Base-by-base conservation (phyloP, 2,888 invertebrate species). In the Cistogaster globosa region DNA sequence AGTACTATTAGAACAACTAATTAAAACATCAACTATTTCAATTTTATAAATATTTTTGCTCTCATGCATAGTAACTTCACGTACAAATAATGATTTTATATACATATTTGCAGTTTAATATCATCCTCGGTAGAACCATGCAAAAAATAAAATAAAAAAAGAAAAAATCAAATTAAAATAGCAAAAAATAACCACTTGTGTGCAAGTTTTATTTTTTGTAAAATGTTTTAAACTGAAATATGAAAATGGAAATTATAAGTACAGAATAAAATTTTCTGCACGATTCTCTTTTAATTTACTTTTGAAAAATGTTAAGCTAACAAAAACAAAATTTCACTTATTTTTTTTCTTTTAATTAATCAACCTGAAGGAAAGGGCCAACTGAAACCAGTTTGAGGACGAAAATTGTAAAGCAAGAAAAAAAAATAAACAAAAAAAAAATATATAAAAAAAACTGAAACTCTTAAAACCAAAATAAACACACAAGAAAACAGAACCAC, bases 311-410 rank as follows among this genome's bases (percentile, higher is more conserved):
- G 16, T 45, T 22, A 38, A 57, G n/a, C n/a, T 42, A 42, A 32
- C 32, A 32, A 63, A 68, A 82, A 26, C 4, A 26, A 58, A 82
- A 75, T 85, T 85, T 85, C 82, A 85, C 78, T 85, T 82, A 42
- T 51, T 74, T 26, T 42, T 72, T 67, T 58, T 32, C 63, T 67
- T 58, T 80, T 78, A 75, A 82, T 85, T 82, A 82, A 85, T 79
- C 78, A 85, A 85, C 71, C 71, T 77, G 67, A 68, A 79, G 58
- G 74, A 85, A 85, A 85, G 85, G 85, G 75, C 74, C 84, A 78
- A 69, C 38, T 53, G 75, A 81, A 82, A 82, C 85, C 78, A 75
- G 82, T 85, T 85, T 63, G 48, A 62, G 53, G 58, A 65, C 69
- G 65, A 77, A 48, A 62, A 78, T 26, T 38, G n/a, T 60, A 42